Evolutionary conservation across 2,113 vertebrate species (phyloP).

Genomic region (Dicrurus megarhynchus): DNA sequence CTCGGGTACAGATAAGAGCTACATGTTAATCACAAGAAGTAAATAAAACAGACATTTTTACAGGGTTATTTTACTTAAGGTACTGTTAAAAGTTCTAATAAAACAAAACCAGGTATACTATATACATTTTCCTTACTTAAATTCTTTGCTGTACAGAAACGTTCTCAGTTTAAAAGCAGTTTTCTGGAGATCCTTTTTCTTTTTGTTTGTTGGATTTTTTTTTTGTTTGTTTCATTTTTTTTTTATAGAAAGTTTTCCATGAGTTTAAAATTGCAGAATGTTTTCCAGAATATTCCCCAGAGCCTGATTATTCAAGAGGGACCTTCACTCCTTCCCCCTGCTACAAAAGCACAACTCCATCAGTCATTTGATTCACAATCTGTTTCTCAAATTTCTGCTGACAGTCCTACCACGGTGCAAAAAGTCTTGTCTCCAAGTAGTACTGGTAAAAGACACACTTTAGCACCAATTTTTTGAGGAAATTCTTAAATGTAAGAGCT

Average conservation of each 20-base stretch:
- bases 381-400: background rate
- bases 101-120: background rate
- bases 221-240: too few relatives aligned
- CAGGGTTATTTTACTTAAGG: background rate
- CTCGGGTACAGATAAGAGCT: background rate
- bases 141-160: background rate
- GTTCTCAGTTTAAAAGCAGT: background rate
- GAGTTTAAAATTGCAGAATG: background rate
- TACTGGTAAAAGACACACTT: background rate
- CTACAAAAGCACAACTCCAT: background rate
- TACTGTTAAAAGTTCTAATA: background rate
- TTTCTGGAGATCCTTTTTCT: background rate
- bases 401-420: background rate
- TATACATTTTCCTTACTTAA: background rate
- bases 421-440: background rate
- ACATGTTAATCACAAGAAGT: background rate
- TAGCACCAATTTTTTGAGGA: background rate
- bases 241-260: accelerated
- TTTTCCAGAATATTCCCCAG: background rate
- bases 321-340: background rate
- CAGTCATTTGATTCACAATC: background rate
- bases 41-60: background rate
- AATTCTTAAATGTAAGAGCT: background rate
- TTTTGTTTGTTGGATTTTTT: too few relatives aligned
- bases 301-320: accelerated